A percentile compares a stretch with the other conserved stretches of the same genome.
Conservation (phyloP, 2,888 invertebrate genomes). For the Malthinus seriepunctatus region DNA sequence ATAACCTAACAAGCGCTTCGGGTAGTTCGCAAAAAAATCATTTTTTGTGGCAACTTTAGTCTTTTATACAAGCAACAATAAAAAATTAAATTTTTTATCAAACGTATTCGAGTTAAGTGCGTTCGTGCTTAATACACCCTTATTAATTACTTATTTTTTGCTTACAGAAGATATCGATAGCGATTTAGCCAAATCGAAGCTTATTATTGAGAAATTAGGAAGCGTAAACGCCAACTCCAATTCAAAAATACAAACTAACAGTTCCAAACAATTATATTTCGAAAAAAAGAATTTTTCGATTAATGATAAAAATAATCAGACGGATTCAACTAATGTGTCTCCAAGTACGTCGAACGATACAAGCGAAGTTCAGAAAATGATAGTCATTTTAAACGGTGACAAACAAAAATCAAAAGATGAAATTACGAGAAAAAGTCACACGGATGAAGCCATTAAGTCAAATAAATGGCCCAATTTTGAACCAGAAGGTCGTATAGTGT, state of each 20-base stretch:
- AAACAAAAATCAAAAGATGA: background rate
- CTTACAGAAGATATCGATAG: slow-evolving; percentile 3
- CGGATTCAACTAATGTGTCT: background rate
- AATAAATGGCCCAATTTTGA: slow-evolving; percentile 28
- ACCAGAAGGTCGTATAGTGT: slow-evolving; percentile 20
- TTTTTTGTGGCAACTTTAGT: too few relatives aligned
- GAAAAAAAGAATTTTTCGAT: background rate
- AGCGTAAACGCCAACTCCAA: background rate
- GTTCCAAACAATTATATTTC: background rate
- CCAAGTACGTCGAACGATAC: background rate
- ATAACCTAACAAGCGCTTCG: too few relatives aligned
- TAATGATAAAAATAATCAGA: too few relatives aligned
- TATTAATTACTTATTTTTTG: background rate
- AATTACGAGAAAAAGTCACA: slow-evolving; percentile 4
- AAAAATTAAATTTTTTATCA: too few relatives aligned
- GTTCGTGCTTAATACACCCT: background rate
- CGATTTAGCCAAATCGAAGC: background rate
- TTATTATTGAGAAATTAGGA: background rate
- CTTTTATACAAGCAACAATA: too few relatives aligned
- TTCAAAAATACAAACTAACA: background rate
- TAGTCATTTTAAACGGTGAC: slow-evolving; percentile 14
- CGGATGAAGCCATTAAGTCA: slow-evolving; percentile 26
- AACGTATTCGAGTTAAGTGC: background rate
- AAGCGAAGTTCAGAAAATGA: slow-evolving; percentile 17
- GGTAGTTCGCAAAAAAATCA: too few relatives aligned